Evolutionary conservation across 2,113 vertebrate species (phyloP).

Genomic region (Orycteropus afer): DNA sequence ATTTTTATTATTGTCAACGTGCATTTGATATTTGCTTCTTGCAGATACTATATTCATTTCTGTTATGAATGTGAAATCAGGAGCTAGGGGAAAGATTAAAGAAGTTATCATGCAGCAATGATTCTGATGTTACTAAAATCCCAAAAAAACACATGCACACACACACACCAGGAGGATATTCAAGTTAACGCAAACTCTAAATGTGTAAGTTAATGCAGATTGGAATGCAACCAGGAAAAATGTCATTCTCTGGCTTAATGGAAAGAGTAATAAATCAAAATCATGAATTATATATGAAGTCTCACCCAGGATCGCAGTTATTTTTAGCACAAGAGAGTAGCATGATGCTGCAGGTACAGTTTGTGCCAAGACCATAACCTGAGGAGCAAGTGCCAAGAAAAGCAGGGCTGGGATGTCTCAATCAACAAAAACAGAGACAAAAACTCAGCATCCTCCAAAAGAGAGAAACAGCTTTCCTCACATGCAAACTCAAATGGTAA

Average conservation of each 20-base stretch:
- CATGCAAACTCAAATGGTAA: constrained; percentile 55
- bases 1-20: constrained; percentile 30
- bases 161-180: constrained; percentile 24
- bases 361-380: neutral
- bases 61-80: constrained; percentile 34
- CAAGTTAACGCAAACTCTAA: constrained; percentile 73
- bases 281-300: constrained; percentile 75
- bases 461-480: constrained; percentile 61
- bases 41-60: constrained; percentile 34
- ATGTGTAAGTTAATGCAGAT: constrained; percentile 56
- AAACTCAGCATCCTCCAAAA: constrained; percentile 41
- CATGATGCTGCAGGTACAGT: constrained; percentile 39
- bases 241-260: constrained; percentile 78
- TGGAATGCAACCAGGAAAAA: constrained; percentile 63
- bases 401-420: constrained; percentile 38
- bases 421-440: constrained; percentile 62
- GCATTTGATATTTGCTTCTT: constrained; percentile 30
- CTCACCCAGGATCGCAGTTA: constrained; percentile 66
- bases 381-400: constrained; percentile 30
- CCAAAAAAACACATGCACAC: neutral
- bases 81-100: neutral
- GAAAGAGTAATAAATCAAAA: constrained; percentile 77
- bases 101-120: constrained; percentile 48
- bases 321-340: constrained; percentile 64
- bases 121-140: neutral